Base-by-base conservation (phyloP, 2,113 vertebrate genomes). In the Chionomys nivalis region DNA sequence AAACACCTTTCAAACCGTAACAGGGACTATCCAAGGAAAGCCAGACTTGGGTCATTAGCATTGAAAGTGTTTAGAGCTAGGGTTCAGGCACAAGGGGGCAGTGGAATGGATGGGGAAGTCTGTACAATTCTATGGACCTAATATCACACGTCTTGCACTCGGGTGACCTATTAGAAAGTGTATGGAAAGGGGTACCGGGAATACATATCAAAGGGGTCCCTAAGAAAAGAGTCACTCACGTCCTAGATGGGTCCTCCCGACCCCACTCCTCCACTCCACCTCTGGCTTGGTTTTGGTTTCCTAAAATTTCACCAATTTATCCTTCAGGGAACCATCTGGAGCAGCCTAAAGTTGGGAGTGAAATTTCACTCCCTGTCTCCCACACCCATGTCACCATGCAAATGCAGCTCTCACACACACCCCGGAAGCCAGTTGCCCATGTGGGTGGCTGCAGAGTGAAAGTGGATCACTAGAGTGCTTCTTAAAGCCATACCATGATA, bases 1-100 rank as follows among this genome's bases (percentile, higher is more conserved):
- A 55, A 58, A 42, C 49, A 73, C 14, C 42, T 42, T 42, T 23
- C n/a, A 89, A 31, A 52, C 7, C 49, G 7, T 42, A 73, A 31
- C 36, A 75, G 24, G 24, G n/a, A 55, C 26, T 26, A 5, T 11
- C 6, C 1, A 0, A 13, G 75, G 78, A 61, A 28, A 21, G 63
- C 19, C 39, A 21, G 66, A 42, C 23, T 2, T 8, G 4, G 2
- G 16, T 3, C 4, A 1, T 49, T 8, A 10, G 13, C 33, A 13
- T 6, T 10, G 7, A 31, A 21, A 73, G 28, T 65, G 4, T 10
- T 16, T 4, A 7, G 36, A 70, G 7, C 11, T 58, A 33, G 58
- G 19, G 65, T 12, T 55, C 3, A 13, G 11, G 17, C 1, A 10
- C 3, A 2, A 2, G 14, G 47, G 12, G 36, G 0, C 0, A 17